Percentiles rank a stretch among this genome's conserved stretches.
Conservation (phyloP, 2,113 vertebrate genomes). For the Onychostoma macrolepis region DNA sequence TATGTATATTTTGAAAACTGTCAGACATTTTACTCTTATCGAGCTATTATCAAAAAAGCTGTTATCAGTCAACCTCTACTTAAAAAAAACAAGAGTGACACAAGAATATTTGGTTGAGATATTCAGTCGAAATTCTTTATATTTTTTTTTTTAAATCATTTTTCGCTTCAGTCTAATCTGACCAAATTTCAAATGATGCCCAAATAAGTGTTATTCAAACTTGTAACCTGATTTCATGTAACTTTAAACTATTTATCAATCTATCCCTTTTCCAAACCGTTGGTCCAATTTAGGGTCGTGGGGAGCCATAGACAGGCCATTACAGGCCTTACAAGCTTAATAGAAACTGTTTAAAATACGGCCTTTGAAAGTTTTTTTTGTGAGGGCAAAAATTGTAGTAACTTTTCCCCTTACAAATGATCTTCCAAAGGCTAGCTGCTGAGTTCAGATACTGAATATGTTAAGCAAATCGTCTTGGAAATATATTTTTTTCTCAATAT, state of each 20-base stretch:
- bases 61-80: not conserved
- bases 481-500: not conserved
- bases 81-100: not conserved
- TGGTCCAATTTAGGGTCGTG: no score
- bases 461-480: not conserved
- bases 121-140: not conserved
- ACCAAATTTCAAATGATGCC: not conserved
- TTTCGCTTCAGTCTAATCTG: not conserved
- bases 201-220: not conserved
- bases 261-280: not conserved
- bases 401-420: no score
- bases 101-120: not conserved
- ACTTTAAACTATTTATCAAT: not conserved
- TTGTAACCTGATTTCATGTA: not conserved
- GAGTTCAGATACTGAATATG: no score
- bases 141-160: not conserved
- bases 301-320: no score
- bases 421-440: no score
- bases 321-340: not conserved
- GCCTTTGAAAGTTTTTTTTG: no score
- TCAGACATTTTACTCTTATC: not conserved
- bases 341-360: not conserved
- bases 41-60: not conserved
- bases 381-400: no score
- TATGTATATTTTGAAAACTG: not conserved